phyloP scores from a whole-genome alignment of 1,140 invertebrate species.

The Penaeus japonicus region DNA sequence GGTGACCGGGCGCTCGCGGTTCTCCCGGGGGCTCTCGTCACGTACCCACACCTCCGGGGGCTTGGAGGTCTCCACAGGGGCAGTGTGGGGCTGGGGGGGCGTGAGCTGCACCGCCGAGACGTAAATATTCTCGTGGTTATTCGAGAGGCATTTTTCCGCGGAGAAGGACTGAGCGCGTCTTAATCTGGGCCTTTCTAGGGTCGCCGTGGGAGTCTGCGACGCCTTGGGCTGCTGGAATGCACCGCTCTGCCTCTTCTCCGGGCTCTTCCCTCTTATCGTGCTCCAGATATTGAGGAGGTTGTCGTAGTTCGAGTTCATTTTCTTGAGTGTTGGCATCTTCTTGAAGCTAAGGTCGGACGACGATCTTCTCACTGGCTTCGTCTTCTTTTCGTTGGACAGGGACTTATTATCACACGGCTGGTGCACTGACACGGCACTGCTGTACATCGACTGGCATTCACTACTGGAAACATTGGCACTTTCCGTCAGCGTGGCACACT shows the following conservation, averaged over 20 bases:
- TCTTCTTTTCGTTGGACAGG: conserved; percentile 1
- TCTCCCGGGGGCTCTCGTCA: conserved; percentile 29
- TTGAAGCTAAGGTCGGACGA: conserved; percentile 44
- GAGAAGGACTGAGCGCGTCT: conserved; percentile 50
- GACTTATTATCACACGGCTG: conserved; percentile 29
- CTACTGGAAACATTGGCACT: conserved; percentile 51
- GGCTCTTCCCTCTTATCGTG: conserved; percentile 37
- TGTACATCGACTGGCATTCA: conserved; percentile 59
- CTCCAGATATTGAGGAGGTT: conserved; percentile 38
- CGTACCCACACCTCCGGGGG: conserved; percentile 21
- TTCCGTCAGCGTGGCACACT: conserved; percentile 17
- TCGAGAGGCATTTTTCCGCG: conserved; percentile 31
- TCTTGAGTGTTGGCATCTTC: conserved; percentile 18
- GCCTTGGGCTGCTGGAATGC: neutral
- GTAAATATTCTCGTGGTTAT: conserved; percentile 15
- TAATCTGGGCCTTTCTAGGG: conserved; percentile 10
- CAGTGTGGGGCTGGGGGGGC: neutral
- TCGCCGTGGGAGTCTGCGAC: neutral
- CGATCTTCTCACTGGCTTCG: conserved; percentile 28
- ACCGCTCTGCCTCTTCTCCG: conserved; percentile 22
- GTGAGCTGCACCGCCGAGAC: neutral
- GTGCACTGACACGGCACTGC: conserved; percentile 61
- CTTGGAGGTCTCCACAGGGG: neutral
- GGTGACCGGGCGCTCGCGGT: conserved; percentile 53
- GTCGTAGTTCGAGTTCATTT: conserved; percentile 29